Conservation (phyloP, 2,797 vertebrate genomes). For the Rhincodon typus region DNA sequence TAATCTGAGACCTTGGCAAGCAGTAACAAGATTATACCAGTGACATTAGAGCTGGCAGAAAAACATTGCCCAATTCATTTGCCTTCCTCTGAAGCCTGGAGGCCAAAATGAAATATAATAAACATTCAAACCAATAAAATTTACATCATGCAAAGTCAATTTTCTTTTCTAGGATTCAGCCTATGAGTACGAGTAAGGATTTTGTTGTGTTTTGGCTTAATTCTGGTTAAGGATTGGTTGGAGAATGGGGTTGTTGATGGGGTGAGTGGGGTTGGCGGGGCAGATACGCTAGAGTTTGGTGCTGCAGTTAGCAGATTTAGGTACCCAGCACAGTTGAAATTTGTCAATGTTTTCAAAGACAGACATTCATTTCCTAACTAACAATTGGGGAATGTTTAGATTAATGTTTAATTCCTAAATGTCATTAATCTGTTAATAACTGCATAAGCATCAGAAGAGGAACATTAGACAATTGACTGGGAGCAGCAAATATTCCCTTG, state of each 20-base stretch:
- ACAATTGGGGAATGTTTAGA: neutral
- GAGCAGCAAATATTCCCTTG: too few species aligned
- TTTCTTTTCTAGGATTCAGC: neutral
- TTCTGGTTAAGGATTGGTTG: too few species aligned
- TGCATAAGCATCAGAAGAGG: neutral
- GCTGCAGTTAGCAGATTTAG: neutral
- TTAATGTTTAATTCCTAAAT: neutral
- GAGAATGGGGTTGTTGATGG: too few species aligned
- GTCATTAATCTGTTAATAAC: neutral
- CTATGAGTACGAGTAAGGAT: neutral
- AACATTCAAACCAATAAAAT: neutral
- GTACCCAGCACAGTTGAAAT: neutral
- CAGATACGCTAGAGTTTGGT: too few species aligned
- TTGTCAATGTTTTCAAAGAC: neutral
- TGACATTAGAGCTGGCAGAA: neutral
- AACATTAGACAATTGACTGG: neutral
- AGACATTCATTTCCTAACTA: neutral
- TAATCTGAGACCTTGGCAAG: slow-evolving; percentile 1
- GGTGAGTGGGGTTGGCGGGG: too few species aligned
- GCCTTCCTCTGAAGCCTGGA: neutral
- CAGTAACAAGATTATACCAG: neutral
- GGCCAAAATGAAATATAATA: neutral
- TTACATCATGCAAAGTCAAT: neutral
- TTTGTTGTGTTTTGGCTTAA: neutral
- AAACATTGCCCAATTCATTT: slow-evolving; percentile 24